Percentiles rank a stretch among this genome's conserved stretches.
Evolutionary conservation across 2,888 invertebrate species (phyloP).

Genomic region (Drepana falcataria): DNA sequence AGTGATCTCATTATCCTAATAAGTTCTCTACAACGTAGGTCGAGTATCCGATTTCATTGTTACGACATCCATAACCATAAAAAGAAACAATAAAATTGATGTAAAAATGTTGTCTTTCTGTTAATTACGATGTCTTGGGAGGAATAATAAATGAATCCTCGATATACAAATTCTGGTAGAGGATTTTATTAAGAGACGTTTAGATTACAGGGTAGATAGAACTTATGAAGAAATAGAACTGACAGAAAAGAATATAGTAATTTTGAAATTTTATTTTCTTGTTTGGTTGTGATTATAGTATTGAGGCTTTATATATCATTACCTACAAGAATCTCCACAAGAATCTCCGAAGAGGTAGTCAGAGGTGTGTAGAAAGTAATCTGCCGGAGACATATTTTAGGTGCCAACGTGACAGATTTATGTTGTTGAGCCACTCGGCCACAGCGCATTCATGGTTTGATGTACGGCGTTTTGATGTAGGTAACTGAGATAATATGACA

Average conservation of each 20-base stretch:
- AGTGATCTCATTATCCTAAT: background rate
- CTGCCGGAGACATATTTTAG: no score
- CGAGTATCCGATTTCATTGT: background rate
- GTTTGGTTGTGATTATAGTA: no score
- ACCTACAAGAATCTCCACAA: no score
- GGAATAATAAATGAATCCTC: constrained; percentile 24
- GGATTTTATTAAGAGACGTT: constrained; percentile 37
- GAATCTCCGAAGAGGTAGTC: no score
- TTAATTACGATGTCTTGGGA: constrained; percentile 2
- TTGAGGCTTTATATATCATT: no score
- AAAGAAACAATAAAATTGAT: background rate
- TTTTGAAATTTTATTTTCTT: no score
- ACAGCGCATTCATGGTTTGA: no score
- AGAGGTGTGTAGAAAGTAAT: no score
- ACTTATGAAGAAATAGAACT: background rate
- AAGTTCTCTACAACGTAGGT: background rate
- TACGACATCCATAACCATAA: background rate
- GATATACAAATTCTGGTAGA: constrained; percentile 32
- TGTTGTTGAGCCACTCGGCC: no score
- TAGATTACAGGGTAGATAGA: constrained; percentile 32
- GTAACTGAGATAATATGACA: no score
- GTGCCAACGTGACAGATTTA: no score
- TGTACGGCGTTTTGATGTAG: no score
- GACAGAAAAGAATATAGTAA: background rate
- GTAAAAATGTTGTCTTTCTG: background rate